phyloP scores from a whole-genome alignment of 2,888 invertebrate species.

The Neoaliturus tenellus region DNA sequence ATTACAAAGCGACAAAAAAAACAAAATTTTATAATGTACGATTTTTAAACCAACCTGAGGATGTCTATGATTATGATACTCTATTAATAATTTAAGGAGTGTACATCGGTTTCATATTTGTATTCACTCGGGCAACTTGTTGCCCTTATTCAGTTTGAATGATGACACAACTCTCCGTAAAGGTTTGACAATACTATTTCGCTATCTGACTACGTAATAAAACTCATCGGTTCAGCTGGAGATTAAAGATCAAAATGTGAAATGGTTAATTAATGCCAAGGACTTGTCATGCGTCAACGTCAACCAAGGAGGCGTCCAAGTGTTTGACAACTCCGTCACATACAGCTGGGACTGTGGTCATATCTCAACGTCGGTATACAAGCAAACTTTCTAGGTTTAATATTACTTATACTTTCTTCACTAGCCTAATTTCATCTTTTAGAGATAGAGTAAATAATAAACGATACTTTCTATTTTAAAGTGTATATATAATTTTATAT shows the following conservation, averaged over 20 bases:
- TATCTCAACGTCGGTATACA: not conserved
- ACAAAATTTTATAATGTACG: too few relatives aligned
- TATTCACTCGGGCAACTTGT: not conserved
- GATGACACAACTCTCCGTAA: not conserved
- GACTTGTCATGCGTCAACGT: not conserved
- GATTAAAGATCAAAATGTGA: constrained; percentile 11
- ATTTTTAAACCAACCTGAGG: too few relatives aligned
- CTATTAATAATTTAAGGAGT: too few relatives aligned
- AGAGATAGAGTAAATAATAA: too few relatives aligned
- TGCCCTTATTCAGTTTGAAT: not conserved
- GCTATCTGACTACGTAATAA: not conserved
- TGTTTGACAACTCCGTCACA: not conserved
- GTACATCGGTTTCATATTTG: not conserved
- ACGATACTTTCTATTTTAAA: too few relatives aligned
- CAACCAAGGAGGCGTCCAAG: not conserved
- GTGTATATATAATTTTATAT: too few relatives aligned
- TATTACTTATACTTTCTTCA: too few relatives aligned
- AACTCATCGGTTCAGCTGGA: not conserved
- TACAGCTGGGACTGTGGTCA: not conserved
- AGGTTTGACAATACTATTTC: not conserved
- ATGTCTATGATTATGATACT: too few relatives aligned
- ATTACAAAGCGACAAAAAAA: too few relatives aligned
- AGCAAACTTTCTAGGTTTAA: too few relatives aligned
- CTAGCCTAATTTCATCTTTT: too few relatives aligned
- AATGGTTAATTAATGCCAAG: not conserved